phyloP scores from a whole-genome alignment of 2,113 vertebrate species.

The Empidonax traillii region DNA sequence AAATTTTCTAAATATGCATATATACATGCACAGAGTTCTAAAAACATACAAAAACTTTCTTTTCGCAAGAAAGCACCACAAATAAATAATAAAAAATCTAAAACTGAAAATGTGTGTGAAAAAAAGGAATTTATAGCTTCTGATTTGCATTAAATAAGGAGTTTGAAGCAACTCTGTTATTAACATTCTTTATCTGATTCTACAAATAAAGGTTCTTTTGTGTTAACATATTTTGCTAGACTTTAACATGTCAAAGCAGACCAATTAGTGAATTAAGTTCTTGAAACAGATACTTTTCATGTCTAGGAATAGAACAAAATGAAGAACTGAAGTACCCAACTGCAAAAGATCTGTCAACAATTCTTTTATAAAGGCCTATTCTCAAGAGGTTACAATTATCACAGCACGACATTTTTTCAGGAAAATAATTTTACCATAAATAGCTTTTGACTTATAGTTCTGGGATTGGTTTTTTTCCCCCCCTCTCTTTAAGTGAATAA shows the following conservation, averaged over 20 bases:
- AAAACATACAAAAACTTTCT: not conserved
- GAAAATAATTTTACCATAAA: conserved; percentile 18
- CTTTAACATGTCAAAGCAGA: conserved; percentile 20
- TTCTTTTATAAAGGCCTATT: conserved; percentile 36
- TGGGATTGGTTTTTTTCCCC: not conserved
- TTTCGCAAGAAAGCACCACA: not conserved
- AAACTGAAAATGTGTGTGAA: not conserved
- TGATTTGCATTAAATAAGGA: not conserved
- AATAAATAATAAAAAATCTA: not conserved
- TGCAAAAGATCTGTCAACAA: conserved; percentile 44
- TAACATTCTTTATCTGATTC: conserved; percentile 36
- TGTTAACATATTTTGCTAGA: conserved; percentile 10
- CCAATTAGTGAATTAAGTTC: conserved; percentile 51
- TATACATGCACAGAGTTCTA: not conserved
- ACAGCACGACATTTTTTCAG: conserved; percentile 31
- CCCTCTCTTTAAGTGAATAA: conserved; percentile 3
- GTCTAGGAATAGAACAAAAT: conserved; percentile 28
- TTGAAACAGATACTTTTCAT: conserved; percentile 62
- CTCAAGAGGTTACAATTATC: conserved; percentile 43
- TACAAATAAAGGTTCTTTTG: conserved; percentile 39
- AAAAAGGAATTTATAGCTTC: not conserved
- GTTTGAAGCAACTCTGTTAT: conserved; percentile 1
- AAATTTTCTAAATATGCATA: not conserved
- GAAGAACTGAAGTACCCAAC: not conserved
- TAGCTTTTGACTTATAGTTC: not conserved